These are phyloP conservation scores for Eustalomyia histrio DNA, from an alignment of 2,888 invertebrate genomes.

Conservation along the genomic window DNA sequence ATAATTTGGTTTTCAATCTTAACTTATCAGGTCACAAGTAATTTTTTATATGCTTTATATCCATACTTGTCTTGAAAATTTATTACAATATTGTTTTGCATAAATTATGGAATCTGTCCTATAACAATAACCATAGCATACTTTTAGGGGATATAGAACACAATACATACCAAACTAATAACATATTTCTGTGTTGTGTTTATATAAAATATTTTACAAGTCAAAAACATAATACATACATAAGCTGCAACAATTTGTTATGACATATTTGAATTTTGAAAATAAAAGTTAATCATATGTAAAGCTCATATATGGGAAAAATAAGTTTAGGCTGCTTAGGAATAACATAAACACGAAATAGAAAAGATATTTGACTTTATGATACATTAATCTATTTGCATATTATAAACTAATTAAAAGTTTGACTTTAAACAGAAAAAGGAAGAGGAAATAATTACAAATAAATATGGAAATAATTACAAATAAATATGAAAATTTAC, in stretches of 20 bases:
- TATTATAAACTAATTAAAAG: neutral
- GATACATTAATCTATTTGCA: neutral
- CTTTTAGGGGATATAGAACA: neutral
- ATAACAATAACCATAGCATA: neutral
- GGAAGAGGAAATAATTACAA: neutral
- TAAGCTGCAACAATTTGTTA: neutral
- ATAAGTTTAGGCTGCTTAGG: neutral
- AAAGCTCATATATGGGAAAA: neutral
- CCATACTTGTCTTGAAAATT: neutral
- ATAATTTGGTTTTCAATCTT: no score
- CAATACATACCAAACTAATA: neutral
- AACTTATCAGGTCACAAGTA: neutral
- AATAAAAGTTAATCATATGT: neutral
- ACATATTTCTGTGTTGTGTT: neutral
- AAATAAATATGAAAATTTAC: no score
- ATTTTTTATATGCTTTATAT: neutral
- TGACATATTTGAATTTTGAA: neutral
- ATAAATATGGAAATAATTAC: neutral
- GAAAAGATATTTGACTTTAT: neutral
- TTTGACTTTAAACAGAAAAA: neutral
- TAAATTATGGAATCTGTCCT: neutral
- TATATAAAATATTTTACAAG: neutral
- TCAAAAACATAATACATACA: neutral
- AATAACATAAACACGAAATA: no score
- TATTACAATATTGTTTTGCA: neutral